Base-by-base conservation (phyloP, 1,140 invertebrate genomes). In the Arctopsyche grandis region DNA sequence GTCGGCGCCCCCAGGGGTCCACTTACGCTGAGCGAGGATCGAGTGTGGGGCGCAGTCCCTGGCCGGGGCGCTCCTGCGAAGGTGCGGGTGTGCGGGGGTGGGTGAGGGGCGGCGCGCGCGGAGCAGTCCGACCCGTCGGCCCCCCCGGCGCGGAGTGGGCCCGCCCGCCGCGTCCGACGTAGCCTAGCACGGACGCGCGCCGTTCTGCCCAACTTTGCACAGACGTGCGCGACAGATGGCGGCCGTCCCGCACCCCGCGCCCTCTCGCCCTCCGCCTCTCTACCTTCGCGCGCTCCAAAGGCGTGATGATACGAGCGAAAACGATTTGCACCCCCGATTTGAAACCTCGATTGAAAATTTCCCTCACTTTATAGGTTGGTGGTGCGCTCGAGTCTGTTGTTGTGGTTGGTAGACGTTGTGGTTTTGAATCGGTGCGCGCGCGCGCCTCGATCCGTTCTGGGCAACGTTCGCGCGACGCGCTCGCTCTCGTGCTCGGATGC, bases 111-210 rank as follows among this genome's bases (percentile, higher is more conserved):
- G 21, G 69, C 1, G 26, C 26, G 38, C 69, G 69, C 52, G 56
- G n/a, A 26, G 26, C 26, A 14, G 38, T 76, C 74, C 74, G 74
- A 56, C 26, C 74, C 74, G 56, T 76, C 24, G 74, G 74, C 74
- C 74, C 74, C 74, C 74, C 56, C 58, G 74, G 74, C 74, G 74
- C 74, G 74, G 58, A 76, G 74, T 76, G 74, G 56, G n/a, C 26
- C 26, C 52, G 26, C 46, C 24, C 46, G 46, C 46, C 24, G 16
- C 71, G 69, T 52, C 22, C 74, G 74, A 76, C 74, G 74, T 76
- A 76, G 74, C 58, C 74, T 76, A 56, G 74, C 74, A 29, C 74
- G 56, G 74, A 43, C 71, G 71, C 69, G 69, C 56, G 74, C 16
- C 74, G 74, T 63, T 76, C 74, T 44, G 14, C n/a, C 74, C 74